phyloP scores from a whole-genome alignment of 2,113 vertebrate species.

The Sylvicapra grimmia region DNA sequence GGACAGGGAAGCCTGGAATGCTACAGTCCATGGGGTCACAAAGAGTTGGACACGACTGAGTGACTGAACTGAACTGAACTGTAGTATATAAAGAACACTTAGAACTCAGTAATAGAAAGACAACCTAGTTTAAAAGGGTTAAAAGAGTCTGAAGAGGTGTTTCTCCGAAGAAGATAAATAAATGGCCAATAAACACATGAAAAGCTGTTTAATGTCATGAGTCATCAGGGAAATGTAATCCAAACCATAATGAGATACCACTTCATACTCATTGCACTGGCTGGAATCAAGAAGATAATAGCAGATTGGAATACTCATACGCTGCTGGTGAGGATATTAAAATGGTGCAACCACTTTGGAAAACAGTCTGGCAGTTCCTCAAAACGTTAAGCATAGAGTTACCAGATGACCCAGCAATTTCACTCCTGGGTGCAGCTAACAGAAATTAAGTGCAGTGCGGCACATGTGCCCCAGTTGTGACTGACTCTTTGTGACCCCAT shows the following conservation, averaged over 20 bases:
- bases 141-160: neutral
- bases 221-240: neutral
- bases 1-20: neutral
- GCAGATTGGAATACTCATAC: neutral
- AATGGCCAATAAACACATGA: neutral
- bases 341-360: neutral
- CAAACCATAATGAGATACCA: neutral
- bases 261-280: neutral
- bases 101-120: neutral
- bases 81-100: neutral
- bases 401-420: neutral
- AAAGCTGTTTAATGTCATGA: neutral
- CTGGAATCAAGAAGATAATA: neutral
- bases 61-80: neutral
- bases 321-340: neutral
- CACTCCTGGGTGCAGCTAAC: neutral
- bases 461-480: neutral
- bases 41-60: neutral
- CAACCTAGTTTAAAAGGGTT: neutral
- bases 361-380: neutral
- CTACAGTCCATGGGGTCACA: neutral
- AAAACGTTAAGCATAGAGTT: no score
- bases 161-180: neutral
- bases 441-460: neutral
- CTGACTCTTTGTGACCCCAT: neutral